Evolutionary conservation across 2,888 invertebrate genomes (phyloP), one percentile per base, ranked within the genome.

Genomic region (Eupithecia dodoneata): DNA sequence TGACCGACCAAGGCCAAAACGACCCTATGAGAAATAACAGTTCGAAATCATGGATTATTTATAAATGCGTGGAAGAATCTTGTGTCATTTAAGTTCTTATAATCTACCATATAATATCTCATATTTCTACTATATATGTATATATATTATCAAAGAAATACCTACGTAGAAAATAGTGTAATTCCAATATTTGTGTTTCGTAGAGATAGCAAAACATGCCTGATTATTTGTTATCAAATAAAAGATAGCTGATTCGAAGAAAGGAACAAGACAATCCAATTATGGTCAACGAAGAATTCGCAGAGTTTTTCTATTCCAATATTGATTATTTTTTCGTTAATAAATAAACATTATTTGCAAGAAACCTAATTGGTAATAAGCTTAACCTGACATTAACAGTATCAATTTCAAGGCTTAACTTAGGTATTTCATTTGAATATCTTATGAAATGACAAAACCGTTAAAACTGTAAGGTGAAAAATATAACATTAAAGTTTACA

Each of bases 181-280:
- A 44, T 10, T 4, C 42, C 10, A 69, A 69, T 69, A 69, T 69
- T 69, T 45, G 67, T 69, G n/a, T 44, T 69, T 44, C 71, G 13
- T n/a, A 65, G 49, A 63, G 65, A 73, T 73, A 66, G 49, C 73
- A 45, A 66, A 73, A 52, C 18, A 66, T 49, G 52, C 67, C 41
- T 7, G 66, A 67, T 69, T 80, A 81, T 77, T 73, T 67, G 78
- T 75, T 79, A 80, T 78, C 74, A 76, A 80, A 79, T 69, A 78
- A 65, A 79, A 18, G 72, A 80, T 77, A 77, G 55, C 73, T 65
- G 52, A 73, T 79, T 80, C 79, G 76, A 71, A 76, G 78, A 77
- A 82, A 73, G 73, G 55, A 77, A 79, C 76, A 74, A 76, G 77
- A 74, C 78, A 76, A 74, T 71, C 72, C 76, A 79, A 79, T 82